phyloP scores from a whole-genome alignment of 2,113 vertebrate genomes.

The Terrapene triunguis region DNA sequence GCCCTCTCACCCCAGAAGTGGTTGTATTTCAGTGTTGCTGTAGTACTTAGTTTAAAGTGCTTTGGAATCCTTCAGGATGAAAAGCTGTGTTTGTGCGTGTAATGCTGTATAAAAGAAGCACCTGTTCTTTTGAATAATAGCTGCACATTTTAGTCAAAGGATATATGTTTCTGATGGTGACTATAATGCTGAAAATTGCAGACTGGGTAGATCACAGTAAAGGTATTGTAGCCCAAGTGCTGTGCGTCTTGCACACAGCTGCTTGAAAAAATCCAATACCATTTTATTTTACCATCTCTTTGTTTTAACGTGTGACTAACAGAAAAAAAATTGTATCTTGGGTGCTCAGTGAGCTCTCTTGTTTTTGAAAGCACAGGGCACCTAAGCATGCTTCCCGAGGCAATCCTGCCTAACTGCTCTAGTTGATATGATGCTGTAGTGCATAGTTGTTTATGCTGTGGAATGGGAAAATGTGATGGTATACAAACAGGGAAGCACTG shows the following conservation, averaged over 20 bases:
- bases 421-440: not conserved
- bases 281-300: not conserved
- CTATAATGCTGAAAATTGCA: not conserved
- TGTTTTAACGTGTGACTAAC: not conserved
- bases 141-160: not conserved
- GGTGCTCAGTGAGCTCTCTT: not conserved
- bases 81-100: not conserved
- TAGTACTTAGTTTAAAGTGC: not conserved
- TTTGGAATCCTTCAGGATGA: not conserved
- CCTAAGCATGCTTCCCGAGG: not conserved
- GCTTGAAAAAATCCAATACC: not conserved
- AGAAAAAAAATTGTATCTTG: not conserved
- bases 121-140: not conserved
- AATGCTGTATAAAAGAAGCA: not conserved
- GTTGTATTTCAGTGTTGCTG: fast-evolving
- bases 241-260: not conserved
- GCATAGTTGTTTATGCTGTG: not conserved
- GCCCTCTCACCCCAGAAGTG: fast-evolving
- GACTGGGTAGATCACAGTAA: not conserved
- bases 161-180: not conserved
- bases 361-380: not conserved
- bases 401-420: not conserved
- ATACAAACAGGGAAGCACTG: not conserved
- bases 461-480: not conserved
- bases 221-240: not conserved